Percentiles rank a stretch among this genome's conserved stretches.
Evolutionary conservation across 2,797 vertebrate species (phyloP).

Genomic region (Atherinosoma microstoma): DNA sequence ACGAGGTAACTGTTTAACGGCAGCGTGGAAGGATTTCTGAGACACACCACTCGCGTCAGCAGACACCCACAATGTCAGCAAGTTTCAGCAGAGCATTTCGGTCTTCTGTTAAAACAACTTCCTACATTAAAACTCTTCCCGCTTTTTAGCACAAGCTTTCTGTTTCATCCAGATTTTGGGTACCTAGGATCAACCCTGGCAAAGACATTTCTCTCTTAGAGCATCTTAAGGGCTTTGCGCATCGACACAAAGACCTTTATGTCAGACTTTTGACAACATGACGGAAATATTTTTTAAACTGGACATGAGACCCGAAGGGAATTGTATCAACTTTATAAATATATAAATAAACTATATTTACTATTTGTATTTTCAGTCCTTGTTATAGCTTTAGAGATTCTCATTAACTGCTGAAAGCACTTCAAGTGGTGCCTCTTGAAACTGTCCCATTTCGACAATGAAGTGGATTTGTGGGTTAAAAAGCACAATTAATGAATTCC

Average conservation of each 20-base stretch:
- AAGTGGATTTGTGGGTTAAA: constrained; percentile 84
- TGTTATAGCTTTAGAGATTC: constrained; percentile 83
- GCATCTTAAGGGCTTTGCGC: constrained; percentile 82
- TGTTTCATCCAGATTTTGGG: constrained; percentile 67
- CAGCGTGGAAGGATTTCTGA: constrained; percentile 18
- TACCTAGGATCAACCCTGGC: constrained; percentile 52
- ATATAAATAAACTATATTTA: constrained; percentile 81
- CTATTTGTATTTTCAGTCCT: constrained; percentile 82
- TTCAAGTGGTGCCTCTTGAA: constrained; percentile 76
- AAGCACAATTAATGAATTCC: constrained; percentile 84
- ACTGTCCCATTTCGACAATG: constrained; percentile 76
- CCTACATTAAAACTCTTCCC: constrained; percentile 62
- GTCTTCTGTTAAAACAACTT: constrained; percentile 46
- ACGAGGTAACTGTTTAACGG: constrained; percentile 97
- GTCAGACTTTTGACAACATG: constrained; percentile 41
- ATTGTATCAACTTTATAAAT: constrained; percentile 79
- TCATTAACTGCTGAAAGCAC: constrained; percentile 72
- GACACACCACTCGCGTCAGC: constrained; percentile 18
- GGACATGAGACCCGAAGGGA: constrained; percentile 54
- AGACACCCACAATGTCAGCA: constrained; percentile 32
- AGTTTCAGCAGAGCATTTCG: constrained; percentile 27
- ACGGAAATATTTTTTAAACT: constrained; percentile 76
- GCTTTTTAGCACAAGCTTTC: constrained; percentile 79
- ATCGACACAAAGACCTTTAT: constrained; percentile 66
- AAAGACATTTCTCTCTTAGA: constrained; percentile 69